Base-by-base conservation (phyloP, 2,888 invertebrate genomes). In the Dynastes maya region DNA sequence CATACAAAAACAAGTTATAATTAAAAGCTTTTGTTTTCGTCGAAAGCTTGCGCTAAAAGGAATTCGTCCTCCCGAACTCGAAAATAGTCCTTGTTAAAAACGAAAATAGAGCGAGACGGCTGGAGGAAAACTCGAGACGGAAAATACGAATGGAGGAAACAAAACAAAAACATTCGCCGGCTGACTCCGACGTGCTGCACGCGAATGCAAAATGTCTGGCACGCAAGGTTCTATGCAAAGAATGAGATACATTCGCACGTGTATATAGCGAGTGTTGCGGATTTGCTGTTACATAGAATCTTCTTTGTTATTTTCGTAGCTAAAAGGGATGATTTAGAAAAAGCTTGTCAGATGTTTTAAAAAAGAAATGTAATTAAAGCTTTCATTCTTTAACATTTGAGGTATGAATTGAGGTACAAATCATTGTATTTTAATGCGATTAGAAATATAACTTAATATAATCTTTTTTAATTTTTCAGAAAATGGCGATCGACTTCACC, bases 131-230 rank as follows among this genome's bases (percentile, higher is more conserved):
- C 32, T 11, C 8, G 32, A 32, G 29, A 11, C 13, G 63, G 32
- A 63, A 63, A 11, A 29, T 63, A 4, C 63, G 11, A 32, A 29
- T 11, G 63, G 32, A 32, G 13, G 27, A 63, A 63, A 29, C 27
- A 29, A 63, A 63, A 63, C 63, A 63, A 63, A 63, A 63, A 63
- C 55, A 22, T 58, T 8, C 55, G 55, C 55, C 22, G 37, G n/a
- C 9, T 4, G 22, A 55, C 2, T 55, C 22, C 55, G 63, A 32
- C 63, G 27, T 13, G 32, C 13, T 11, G 63, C 63, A 63, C 49
- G 51, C 49, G 68, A 68, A 49, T 68, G 51, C 51, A 51, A 68
- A 51, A 51, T 27, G 29, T 37, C 16, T 11, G 27, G 11, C 51
- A 68, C 51, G 68, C 51, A 51, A 68, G 11, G 27, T 29, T 22